Percentiles rank a stretch among this genome's conserved stretches.
Conservation (phyloP, 2,113 vertebrate genomes). For the Neogobius melanostomus region DNA sequence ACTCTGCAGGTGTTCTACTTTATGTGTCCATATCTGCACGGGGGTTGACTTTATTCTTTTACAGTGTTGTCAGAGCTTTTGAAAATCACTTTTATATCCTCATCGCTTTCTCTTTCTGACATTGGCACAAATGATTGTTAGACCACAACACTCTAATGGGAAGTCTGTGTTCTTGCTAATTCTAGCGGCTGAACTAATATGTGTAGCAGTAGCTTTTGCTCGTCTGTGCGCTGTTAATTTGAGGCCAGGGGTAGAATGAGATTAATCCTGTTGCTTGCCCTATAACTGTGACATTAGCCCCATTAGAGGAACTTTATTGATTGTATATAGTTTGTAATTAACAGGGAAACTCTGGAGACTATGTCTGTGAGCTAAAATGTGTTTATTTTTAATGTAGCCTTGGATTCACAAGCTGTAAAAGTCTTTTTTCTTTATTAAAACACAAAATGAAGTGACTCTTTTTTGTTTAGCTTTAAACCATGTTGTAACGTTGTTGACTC, state of each 20-base stretch:
- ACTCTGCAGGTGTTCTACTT: no score
- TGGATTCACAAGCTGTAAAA: conserved; percentile 13
- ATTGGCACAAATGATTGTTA: conserved; percentile 38
- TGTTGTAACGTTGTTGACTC: no score
- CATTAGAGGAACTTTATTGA: conserved; percentile 66
- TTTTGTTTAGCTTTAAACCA: no score
- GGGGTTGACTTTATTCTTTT: background rate
- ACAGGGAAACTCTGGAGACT: conserved; percentile 43
- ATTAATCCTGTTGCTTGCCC: conserved; percentile 55
- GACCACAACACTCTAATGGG: conserved; percentile 39
- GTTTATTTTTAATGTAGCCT: conserved; percentile 26
- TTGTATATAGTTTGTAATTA: conserved; percentile 66
- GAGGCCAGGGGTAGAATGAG: conserved; percentile 50
- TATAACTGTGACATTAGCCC: conserved; percentile 25
- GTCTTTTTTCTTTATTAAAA: conserved; percentile 19
- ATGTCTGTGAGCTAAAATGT: conserved; percentile 31
- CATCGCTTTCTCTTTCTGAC: conserved; percentile 4
- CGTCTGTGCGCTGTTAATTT: conserved; percentile 46
- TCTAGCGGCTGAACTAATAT: conserved; percentile 29
- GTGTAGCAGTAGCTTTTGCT: conserved; percentile 18
- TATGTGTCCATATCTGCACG: no score
- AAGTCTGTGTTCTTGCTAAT: conserved; percentile 39
- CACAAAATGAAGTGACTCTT: no score
- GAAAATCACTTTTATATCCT: background rate
- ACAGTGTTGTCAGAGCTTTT: background rate